Evolutionary conservation across 2,113 vertebrate genomes (phyloP).

Genomic region (Progne subis): DNA sequence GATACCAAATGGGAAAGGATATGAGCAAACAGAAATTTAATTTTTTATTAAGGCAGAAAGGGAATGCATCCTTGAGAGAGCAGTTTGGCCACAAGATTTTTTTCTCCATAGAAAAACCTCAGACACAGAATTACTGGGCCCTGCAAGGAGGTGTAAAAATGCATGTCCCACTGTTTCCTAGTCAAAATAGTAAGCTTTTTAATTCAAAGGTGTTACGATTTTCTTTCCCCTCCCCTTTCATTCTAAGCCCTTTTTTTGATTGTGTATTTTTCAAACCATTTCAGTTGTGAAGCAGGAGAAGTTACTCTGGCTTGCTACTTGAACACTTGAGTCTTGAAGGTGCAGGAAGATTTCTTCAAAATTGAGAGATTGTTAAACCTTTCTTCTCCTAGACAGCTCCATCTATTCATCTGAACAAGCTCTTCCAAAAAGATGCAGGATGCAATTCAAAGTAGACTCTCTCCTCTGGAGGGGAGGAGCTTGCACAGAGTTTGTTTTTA

Average conservation of each 20-base stretch:
- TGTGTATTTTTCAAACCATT: background rate
- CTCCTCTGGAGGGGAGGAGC: background rate
- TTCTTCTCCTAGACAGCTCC: background rate
- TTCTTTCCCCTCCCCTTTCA: background rate
- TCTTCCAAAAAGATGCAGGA: background rate
- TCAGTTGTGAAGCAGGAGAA: background rate
- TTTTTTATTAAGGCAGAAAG: background rate
- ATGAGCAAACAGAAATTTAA: background rate
- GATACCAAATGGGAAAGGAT: background rate
- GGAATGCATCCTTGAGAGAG: background rate
- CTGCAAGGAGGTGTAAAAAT: background rate
- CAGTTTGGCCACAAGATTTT: background rate
- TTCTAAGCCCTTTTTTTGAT: background rate
- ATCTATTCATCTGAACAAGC: background rate
- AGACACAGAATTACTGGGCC: background rate
- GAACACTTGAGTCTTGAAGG: background rate
- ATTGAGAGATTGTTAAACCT: background rate
- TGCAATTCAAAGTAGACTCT: background rate
- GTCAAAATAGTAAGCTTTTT: background rate
- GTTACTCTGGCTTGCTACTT: background rate
- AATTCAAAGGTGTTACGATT: background rate
- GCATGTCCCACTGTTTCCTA: background rate
- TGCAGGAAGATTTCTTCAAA: background rate
- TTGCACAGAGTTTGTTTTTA: background rate
- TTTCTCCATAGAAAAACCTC: background rate